Conservation (phyloP, 2,888 invertebrate genomes). For the Alsophila aescularia region DNA sequence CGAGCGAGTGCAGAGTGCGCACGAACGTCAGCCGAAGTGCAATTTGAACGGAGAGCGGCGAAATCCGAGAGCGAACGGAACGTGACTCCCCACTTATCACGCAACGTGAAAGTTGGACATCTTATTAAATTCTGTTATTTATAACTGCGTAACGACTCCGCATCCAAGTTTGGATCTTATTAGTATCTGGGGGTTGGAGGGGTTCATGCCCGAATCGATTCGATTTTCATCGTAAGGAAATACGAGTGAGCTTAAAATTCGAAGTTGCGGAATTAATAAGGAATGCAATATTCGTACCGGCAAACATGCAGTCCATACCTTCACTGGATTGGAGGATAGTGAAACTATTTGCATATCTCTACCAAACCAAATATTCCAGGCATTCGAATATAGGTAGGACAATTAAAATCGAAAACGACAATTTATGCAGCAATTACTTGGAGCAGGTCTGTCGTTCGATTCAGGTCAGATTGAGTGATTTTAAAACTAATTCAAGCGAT, state of each 20-base stretch:
- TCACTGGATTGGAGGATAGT: not conserved
- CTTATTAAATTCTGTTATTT: slow-evolving; percentile 75
- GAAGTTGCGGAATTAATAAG: not conserved
- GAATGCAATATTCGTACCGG: not conserved
- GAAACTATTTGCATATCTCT: slow-evolving; percentile 6
- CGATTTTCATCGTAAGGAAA: slow-evolving; percentile 22
- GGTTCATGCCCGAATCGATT: slow-evolving; percentile 28
- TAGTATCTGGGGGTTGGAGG: slow-evolving; percentile 32
- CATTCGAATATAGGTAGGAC: slow-evolving; percentile 53
- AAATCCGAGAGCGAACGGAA: slow-evolving; percentile 76
- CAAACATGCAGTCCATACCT: not conserved
- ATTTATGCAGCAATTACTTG: slow-evolving; percentile 80
- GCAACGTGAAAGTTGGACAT: slow-evolving; percentile 74
- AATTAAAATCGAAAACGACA: slow-evolving; percentile 71
- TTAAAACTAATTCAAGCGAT: slow-evolving; percentile 79
- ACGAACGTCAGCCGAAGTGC: slow-evolving; percentile 61
- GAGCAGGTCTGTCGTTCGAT: slow-evolving; percentile 74
- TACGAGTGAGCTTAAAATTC: slow-evolving; percentile 16
- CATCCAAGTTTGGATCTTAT: slow-evolving; percentile 39
- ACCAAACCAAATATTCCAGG: slow-evolving; percentile 24
- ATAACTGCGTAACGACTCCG: slow-evolving; percentile 58
- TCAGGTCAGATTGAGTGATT: slow-evolving; percentile 82
- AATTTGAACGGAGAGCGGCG: slow-evolving; percentile 74
- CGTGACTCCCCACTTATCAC: slow-evolving; percentile 79
- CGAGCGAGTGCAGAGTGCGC: slow-evolving; percentile 57